A percentile compares a stretch with the other conserved stretches of the same genome.
Evolutionary conservation across 2,797 vertebrate genomes (phyloP).

Genomic region (Gambelia wislizenii): DNA sequence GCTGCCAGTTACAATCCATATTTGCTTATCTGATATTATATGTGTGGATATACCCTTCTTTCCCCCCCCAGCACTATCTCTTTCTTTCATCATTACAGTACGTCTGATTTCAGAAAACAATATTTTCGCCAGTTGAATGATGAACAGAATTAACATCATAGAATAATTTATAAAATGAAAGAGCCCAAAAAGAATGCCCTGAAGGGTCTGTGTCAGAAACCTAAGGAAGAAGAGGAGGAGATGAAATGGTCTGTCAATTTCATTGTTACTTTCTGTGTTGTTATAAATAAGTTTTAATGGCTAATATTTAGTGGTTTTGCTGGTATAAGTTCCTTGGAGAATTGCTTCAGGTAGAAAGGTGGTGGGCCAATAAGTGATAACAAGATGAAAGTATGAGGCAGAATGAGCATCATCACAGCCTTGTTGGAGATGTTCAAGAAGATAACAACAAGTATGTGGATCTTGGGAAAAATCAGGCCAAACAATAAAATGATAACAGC

Average conservation of each 20-base stretch:
- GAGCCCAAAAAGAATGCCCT: not conserved
- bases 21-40: not conserved
- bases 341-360: too few species aligned
- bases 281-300: not conserved
- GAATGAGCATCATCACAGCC: not conserved
- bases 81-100: not conserved
- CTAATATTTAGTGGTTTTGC: not conserved
- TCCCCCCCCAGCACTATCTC: not conserved
- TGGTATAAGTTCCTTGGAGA: not conserved
- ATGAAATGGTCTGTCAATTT: not conserved
- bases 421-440: not conserved
- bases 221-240: not conserved
- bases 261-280: not conserved
- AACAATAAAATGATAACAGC: not conserved
- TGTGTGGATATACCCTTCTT: not conserved
- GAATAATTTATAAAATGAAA: not conserved
- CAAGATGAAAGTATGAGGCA: not conserved
- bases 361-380: not conserved
- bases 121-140: not conserved
- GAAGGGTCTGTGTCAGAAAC: not conserved
- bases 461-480: not conserved
- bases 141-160: not conserved
- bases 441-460: not conserved
- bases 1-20: not conserved
- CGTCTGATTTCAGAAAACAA: not conserved